phyloP scores from a whole-genome alignment of 2,113 vertebrate genomes.

The Vicugna pacos region DNA sequence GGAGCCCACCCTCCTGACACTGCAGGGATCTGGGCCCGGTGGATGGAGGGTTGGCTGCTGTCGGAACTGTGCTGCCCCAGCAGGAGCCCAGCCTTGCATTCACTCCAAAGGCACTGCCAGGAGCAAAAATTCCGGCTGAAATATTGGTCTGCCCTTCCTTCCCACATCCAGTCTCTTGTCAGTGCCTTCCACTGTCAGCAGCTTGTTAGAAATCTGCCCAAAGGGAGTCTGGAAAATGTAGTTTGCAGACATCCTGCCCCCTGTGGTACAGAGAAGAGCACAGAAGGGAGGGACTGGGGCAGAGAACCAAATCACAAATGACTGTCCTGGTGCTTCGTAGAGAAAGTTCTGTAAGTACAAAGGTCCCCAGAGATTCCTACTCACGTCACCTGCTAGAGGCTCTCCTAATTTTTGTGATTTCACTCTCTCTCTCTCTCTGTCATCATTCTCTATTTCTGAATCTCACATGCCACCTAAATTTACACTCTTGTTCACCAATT shows the following conservation, averaged over 20 bases:
- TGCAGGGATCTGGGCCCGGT: too few species aligned
- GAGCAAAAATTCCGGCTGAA: neutral
- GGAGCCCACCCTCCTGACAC: too few species aligned
- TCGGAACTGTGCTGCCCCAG: neutral
- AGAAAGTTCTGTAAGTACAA: neutral
- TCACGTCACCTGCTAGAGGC: neutral
- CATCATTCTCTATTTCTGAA: neutral
- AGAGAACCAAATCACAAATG: neutral
- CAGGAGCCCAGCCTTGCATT: too few species aligned
- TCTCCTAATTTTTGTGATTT: neutral
- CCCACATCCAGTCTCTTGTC: neutral
- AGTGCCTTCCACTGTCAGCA: neutral
- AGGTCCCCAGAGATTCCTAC: neutral
- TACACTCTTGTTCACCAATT: neutral
- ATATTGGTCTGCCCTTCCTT: neutral
- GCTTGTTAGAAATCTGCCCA: neutral
- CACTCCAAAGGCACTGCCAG: neutral
- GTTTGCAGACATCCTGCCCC: neutral
- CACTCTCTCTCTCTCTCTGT: neutral
- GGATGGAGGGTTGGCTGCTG: neutral
- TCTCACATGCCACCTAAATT: neutral
- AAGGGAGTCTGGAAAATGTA: neutral
- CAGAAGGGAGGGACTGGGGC: neutral
- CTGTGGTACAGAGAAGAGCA: neutral
- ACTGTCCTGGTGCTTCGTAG: rapidly evolving